Evolutionary conservation across 2,113 vertebrate genomes (phyloP).

Genomic region (Butorides virescens): DNA sequence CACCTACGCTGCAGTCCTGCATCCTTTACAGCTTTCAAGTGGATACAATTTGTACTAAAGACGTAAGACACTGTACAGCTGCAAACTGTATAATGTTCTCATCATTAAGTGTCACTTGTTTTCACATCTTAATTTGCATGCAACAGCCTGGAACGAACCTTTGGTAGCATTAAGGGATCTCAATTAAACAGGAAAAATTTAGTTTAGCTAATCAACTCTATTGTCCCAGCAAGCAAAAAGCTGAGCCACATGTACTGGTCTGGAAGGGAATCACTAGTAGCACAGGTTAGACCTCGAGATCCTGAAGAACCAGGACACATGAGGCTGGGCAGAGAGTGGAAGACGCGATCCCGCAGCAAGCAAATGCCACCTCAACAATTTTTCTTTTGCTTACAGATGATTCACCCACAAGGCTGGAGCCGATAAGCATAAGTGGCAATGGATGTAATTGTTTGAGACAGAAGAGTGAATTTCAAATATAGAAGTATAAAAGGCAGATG

Average conservation of each 20-base stretch:
- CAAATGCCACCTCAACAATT: constrained; percentile 20
- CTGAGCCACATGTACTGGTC: neutral
- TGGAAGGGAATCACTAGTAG: neutral
- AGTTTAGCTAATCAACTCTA: constrained; percentile 43
- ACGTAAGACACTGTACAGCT: constrained; percentile 26
- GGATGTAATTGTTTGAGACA: neutral
- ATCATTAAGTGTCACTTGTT: constrained; percentile 62
- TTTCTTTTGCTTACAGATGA: constrained; percentile 5
- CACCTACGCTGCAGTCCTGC: constrained; percentile 26
- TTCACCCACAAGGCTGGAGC: neutral
- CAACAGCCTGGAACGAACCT: constrained; percentile 52
- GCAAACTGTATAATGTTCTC: constrained; percentile 39
- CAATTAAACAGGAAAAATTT: constrained; percentile 35
- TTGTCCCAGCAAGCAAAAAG: constrained; percentile 23
- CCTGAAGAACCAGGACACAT: neutral
- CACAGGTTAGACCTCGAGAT: neutral
- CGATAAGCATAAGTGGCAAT: neutral
- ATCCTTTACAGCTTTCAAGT: constrained; percentile 47
- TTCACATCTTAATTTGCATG: constrained; percentile 51
- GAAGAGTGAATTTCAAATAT: neutral
- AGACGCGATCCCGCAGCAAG: neutral
- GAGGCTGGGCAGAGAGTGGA: neutral
- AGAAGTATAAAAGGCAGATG: neutral
- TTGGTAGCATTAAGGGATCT: constrained; percentile 27
- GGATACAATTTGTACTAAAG: constrained; percentile 43